Conservation (phyloP, 1,140 invertebrate genomes). For the Drosophila funebris region DNA sequence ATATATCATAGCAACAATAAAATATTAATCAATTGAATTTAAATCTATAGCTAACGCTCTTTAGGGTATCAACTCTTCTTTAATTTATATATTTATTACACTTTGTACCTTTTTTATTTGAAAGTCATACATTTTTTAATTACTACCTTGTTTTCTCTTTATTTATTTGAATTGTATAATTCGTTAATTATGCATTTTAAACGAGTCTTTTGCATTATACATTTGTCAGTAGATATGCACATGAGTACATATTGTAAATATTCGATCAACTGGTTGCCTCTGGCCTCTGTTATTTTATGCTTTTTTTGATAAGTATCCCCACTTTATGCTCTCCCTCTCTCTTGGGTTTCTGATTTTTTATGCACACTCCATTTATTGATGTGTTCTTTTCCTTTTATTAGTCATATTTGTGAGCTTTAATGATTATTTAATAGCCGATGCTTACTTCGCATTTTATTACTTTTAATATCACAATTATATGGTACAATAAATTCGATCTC, state of each 20-base stretch:
- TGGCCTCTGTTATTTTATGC: slow-evolving; percentile 9
- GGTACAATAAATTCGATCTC: slow-evolving; percentile 6
- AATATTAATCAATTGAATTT: too few species aligned
- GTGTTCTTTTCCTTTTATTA: slow-evolving; percentile 54
- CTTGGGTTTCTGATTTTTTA: slow-evolving; percentile 25
- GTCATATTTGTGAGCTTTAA: slow-evolving; percentile 66
- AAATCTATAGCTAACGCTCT: too few species aligned
- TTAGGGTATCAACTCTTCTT: too few species aligned
- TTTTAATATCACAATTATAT: slow-evolving; percentile 46
- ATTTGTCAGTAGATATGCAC: neutral
- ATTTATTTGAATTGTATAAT: slow-evolving; percentile 12
- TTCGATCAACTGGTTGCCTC: slow-evolving; percentile 26
- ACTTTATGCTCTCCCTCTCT: neutral
- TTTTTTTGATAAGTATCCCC: neutral
- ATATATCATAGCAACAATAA: too few species aligned
- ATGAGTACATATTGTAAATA: slow-evolving; percentile 3
- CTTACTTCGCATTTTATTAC: slow-evolving; percentile 43
- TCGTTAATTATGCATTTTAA: slow-evolving; percentile 30
- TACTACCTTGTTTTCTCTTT: too few species aligned
- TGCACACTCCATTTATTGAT: slow-evolving; percentile 46
- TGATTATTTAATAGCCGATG: slow-evolving; percentile 70
- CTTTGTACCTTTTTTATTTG: too few species aligned
- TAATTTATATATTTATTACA: too few species aligned
- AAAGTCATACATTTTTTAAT: neutral
- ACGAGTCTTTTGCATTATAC: slow-evolving; percentile 16